These are phyloP conservation scores for Drosophila basisetae DNA, from an alignment of 2,888 invertebrate species.

Conservation along the genomic window DNA sequence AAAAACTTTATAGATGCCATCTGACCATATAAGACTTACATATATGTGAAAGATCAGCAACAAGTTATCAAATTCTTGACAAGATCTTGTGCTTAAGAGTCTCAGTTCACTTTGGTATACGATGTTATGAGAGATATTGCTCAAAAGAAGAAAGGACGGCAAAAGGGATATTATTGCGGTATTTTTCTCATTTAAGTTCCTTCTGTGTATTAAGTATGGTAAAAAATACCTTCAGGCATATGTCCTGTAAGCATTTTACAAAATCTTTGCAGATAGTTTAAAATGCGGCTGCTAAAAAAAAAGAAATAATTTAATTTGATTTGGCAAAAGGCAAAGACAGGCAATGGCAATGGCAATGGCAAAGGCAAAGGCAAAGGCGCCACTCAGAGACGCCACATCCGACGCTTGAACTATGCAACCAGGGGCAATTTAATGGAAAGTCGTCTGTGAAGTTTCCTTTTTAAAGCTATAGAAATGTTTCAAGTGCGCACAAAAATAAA, in stretches of 20 bases:
- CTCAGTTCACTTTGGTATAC: neutral
- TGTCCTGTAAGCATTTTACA: neutral
- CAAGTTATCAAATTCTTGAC: neutral
- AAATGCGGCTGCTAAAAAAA: constrained; percentile 19
- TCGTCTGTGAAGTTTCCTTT: constrained; percentile 65
- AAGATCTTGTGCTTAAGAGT: neutral
- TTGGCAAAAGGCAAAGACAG: constrained; percentile 24
- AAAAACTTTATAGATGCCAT: neutral
- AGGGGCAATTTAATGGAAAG: constrained; percentile 68
- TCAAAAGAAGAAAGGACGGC: neutral
- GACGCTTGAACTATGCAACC: constrained; percentile 50
- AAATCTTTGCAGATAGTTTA: constrained; percentile 7
- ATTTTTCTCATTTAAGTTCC: neutral
- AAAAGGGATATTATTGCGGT: neutral
- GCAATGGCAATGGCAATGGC: constrained; percentile 11
- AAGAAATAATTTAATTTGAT: constrained; percentile 66
- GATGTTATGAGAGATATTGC: neutral
- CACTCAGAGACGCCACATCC: constrained; percentile 9
- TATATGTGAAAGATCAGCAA: neutral
- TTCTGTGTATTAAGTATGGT: neutral
- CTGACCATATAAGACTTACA: neutral
- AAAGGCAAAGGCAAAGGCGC: constrained; percentile 16
- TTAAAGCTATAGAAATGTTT: constrained; percentile 69
- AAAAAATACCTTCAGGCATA: neutral
- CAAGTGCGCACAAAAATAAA: constrained; percentile 57